Percentiles rank a stretch among this genome's conserved stretches.
Conservation (phyloP, 2,113 vertebrate species). For the Barnardius zonarius region DNA sequence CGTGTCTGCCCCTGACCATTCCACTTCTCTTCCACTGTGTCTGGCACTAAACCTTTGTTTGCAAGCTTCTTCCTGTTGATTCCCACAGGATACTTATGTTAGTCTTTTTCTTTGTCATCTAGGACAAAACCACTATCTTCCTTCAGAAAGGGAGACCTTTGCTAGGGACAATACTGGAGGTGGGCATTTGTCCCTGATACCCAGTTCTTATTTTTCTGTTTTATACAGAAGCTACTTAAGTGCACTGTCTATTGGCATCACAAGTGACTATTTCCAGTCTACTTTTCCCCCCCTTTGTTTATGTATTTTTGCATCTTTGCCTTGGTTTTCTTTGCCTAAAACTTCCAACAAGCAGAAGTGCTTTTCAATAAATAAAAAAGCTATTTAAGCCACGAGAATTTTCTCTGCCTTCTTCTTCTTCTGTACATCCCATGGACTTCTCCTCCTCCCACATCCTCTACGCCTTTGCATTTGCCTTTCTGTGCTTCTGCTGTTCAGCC, state of each 20-base stretch:
- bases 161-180: neutral
- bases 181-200: neutral
- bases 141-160: neutral
- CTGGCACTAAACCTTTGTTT: neutral
- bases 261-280: neutral
- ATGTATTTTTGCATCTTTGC: neutral
- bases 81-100: neutral
- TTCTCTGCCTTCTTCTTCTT: neutral
- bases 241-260: neutral
- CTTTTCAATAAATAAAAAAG: neutral
- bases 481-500: neutral
- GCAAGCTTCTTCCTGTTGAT: neutral
- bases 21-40: neutral
- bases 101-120: neutral
- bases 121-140: neutral
- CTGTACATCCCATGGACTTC: neutral
- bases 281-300: neutral
- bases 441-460: neutral
- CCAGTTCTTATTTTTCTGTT: neutral
- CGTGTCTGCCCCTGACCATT: rapidly evolving
- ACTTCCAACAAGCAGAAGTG: neutral
- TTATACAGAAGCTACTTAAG: neutral
- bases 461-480: neutral
- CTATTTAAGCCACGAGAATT: neutral
- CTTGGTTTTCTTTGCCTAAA: neutral